Base-by-base conservation (phyloP, 2,888 invertebrate genomes). In the Scaptomyza polygonia region DNA sequence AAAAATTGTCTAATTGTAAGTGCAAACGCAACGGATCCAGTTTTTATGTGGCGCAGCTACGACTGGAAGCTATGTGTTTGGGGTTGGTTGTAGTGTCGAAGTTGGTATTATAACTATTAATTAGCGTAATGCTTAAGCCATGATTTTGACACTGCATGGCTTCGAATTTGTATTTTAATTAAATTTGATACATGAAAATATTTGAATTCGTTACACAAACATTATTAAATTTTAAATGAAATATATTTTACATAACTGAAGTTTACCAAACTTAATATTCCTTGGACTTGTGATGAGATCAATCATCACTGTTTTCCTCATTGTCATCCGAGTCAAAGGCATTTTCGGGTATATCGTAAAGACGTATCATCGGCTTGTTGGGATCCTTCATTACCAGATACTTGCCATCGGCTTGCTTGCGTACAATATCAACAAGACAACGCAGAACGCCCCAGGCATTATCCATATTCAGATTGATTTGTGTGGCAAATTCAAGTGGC, bases 321-420 rank as follows among this genome's bases (percentile, higher is more conserved):
- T 71, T 72, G 6, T 9, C 48, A 91, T 99, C 99, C 40, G 98
- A 97, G 90, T 99, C 99, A 92, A 99, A 99, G 0, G 99, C 98
- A 91, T 98, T 98, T 92, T 99, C 98, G 53, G 99, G 99, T 90
- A 99, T 98, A 92, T 98, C 98, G 92, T 99, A 99, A 79, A 99
- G 93, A 78, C 99, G 96, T 84, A 99, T 97, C 93, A 99, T 95
- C 0, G 98, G 98, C 95, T 99, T 99, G 93, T 99, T 99, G 4
- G 99, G 99, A 92, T 99, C 99, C 93, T 99, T 99, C 97, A 99
- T 97, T 80, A 99, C 98, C 88, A 99, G 93, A 92, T 98, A 99
- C 92, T 96, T 96, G 72, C 99, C 99, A 90, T 98, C 98, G 89
- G 97, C 96, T 91, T 98, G 97, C 92, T 98, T 98, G 96, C 98